phyloP scores from a whole-genome alignment of 1,140 invertebrate species.

The Manduca sexta region DNA sequence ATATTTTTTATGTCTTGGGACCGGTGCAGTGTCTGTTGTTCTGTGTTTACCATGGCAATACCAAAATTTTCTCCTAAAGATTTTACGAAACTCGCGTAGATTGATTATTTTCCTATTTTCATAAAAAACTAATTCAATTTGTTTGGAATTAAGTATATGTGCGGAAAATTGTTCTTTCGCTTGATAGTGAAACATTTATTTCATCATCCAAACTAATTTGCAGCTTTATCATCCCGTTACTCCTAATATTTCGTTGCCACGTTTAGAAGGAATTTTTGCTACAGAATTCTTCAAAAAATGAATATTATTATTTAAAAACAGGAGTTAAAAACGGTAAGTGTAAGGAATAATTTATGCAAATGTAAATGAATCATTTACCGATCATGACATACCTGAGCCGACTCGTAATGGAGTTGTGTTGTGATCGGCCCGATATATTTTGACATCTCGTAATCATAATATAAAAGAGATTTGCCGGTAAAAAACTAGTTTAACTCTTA shows the following conservation, averaged over 20 bases:
- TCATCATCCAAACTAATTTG: not conserved
- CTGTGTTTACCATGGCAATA: not conserved
- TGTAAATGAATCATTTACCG: slow-evolving; percentile 15
- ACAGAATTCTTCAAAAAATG: not conserved
- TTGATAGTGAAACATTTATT: too few species aligned
- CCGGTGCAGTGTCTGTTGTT: not conserved
- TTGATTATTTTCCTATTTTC: too few species aligned
- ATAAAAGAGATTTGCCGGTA: too few species aligned
- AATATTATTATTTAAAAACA: not conserved
- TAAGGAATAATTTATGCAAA: not conserved
- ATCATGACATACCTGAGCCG: slow-evolving; percentile 3
- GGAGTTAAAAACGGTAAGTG: slow-evolving; percentile 9
- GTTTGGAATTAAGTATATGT: too few species aligned
- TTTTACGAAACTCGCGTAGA: too few species aligned
- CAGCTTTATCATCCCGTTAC: slow-evolving; percentile 36
- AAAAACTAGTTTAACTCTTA: too few species aligned
- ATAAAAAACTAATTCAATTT: too few species aligned
- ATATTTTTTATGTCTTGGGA: too few species aligned
- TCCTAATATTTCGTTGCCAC: slow-evolving; percentile 31
- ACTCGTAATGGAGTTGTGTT: not conserved
- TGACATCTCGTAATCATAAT: not conserved
- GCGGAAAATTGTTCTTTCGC: too few species aligned
- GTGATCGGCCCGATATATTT: not conserved
- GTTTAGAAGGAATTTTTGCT: slow-evolving; percentile 20
- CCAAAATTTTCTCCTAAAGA: not conserved